Conservation (phyloP, 2,113 vertebrate genomes). For the Ondatra zibethicus region DNA sequence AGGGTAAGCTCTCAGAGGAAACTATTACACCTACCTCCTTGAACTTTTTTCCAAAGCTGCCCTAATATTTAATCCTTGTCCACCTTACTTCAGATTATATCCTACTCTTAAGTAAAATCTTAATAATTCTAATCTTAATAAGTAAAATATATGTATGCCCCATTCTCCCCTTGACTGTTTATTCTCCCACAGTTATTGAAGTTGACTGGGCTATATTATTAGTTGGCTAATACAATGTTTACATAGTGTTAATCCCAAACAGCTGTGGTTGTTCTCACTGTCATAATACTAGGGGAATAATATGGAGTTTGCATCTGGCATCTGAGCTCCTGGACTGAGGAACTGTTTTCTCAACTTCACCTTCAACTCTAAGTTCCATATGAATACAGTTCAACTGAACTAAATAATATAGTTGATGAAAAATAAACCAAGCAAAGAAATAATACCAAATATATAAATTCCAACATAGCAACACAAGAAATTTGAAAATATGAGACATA, state of each 20-base stretch:
- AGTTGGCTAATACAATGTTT: background rate
- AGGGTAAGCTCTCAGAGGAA: background rate
- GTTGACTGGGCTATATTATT: background rate
- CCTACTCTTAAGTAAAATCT: background rate
- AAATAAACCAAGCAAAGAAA: background rate
- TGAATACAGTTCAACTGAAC: background rate
- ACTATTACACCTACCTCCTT: background rate
- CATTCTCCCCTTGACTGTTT: background rate
- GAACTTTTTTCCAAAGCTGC: background rate
- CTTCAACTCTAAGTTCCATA: background rate
- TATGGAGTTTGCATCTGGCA: background rate
- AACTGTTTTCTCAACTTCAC: background rate
- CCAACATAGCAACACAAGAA: background rate
- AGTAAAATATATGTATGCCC: background rate
- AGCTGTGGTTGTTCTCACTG: background rate
- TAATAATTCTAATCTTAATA: background rate
- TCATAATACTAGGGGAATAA: background rate
- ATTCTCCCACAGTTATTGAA: background rate
- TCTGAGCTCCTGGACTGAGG: background rate
- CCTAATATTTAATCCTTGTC: background rate
- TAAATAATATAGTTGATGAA: background rate
- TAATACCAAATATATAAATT: background rate
- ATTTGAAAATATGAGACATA: background rate
- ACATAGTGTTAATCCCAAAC: background rate
- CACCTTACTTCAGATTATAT: background rate